Base-by-base conservation (phyloP, 92 coral and sea anemone genomes). In the Epizoanthus rinbou region DNA sequence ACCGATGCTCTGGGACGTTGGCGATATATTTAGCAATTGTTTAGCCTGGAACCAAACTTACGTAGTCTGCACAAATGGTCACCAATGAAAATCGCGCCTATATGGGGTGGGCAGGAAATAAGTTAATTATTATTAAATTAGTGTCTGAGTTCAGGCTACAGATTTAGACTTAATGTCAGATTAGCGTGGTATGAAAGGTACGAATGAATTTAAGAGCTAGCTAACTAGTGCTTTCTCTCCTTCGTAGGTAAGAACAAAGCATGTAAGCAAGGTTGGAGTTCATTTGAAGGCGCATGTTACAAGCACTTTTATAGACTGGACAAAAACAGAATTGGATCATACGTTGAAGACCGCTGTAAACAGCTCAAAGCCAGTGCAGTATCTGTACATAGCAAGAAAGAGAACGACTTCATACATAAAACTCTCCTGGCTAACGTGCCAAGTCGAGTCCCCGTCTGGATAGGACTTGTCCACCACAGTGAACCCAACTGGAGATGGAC, bases 241-340 rank as follows among this genome's bases (percentile, higher is more conserved):
- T 50, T 50, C 8, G 54, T 9, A 50, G 54, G 54, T 11, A 15
- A 10, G 54, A 50, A 18, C 33, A 68, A 39, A 25, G 53, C 21
- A 14, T 68, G 73, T 6, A 68, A 25, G 41, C 8, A 18, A 14
- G 52, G 52, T 52, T 68, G 73, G 73, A 13, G 9, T 8, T 18
- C 17, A 3, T 68, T 68, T 33, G n/a, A 68, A 24, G 73, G 73
- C 0, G 73, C 73, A 39, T 68, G 73, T 45, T 68, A 68, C 18
- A 68, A 68, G 41, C 45, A 68, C 19, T 68, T 31, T 15, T 13
- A 6, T 28, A 14, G 21, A 33, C 52, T 18, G 21, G n/a, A 68
- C 35, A 68, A 18, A 5, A 13, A 25, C 16, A 68, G n/a, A 35
- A 14, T 17, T 10, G 73, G 73, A 17, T n/a, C 35, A 35, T 8